Evolutionary conservation across 2,113 vertebrate genomes (phyloP).

Genomic region (Glaucidium brasilianum): DNA sequence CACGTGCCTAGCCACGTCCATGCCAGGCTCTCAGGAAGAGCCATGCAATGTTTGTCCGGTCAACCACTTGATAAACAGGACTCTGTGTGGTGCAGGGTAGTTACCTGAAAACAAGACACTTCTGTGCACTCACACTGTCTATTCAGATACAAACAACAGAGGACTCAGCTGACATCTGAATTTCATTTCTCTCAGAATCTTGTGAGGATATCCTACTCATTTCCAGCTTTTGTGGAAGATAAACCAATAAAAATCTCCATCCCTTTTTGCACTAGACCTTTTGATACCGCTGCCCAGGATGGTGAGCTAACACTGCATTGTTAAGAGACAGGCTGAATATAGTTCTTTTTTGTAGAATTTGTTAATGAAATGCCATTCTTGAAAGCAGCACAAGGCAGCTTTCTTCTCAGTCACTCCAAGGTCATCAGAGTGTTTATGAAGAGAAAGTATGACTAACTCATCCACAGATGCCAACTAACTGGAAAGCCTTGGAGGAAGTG

Average conservation of each 20-base stretch:
- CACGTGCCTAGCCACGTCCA: fast-evolving
- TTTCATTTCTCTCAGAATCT: not conserved
- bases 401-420: not conserved
- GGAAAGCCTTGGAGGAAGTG: not conserved
- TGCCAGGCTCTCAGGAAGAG: not conserved
- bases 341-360: not conserved
- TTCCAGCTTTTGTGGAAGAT: not conserved
- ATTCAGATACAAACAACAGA: not conserved
- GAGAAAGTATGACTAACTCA: not conserved
- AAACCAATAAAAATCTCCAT: not conserved
- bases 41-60: not conserved
- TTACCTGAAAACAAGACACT: not conserved
- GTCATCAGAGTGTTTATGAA: not conserved
- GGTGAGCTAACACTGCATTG: not conserved
- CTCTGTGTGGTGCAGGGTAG: not conserved
- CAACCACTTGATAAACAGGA: not conserved
- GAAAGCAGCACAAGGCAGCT: not conserved
- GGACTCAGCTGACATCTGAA: not conserved
- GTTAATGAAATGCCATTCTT: not conserved
- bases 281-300: not conserved
- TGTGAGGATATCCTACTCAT: not conserved
- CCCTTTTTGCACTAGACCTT: not conserved
- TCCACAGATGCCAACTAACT: not conserved
- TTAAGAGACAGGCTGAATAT: not conserved
- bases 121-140: not conserved